phyloP scores from a whole-genome alignment of 2,113 vertebrate genomes.

The Chionis minor region DNA sequence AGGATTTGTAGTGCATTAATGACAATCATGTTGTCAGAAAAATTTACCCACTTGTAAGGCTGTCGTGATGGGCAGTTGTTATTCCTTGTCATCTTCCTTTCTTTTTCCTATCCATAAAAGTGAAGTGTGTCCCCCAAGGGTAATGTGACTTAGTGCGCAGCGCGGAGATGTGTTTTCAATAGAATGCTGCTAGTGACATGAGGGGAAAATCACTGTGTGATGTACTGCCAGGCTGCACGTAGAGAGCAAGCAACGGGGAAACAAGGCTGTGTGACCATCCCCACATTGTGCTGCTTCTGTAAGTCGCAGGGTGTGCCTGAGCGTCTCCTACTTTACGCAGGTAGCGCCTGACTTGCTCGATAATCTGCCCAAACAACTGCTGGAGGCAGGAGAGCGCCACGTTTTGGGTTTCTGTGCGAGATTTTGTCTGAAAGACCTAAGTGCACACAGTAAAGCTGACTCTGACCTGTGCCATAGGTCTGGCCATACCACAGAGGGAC shows the following conservation, averaged over 20 bases:
- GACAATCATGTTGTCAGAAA: conserved; percentile 28
- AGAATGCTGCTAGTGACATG: background rate
- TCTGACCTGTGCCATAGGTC: background rate
- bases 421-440: background rate
- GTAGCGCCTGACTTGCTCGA: background rate
- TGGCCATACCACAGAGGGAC: background rate
- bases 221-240: background rate
- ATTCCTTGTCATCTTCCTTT: background rate
- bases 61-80: conserved; percentile 4
- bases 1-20: conserved; percentile 31
- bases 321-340: background rate
- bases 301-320: background rate
- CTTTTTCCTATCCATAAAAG: background rate
- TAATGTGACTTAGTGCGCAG: background rate
- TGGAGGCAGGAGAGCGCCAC: background rate
- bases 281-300: accelerated
- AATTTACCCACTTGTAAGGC: background rate
- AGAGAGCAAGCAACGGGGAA: background rate
- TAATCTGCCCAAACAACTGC: background rate
- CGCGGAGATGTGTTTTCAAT: background rate
- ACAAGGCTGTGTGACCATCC: background rate
- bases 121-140: background rate
- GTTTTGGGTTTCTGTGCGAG: background rate
- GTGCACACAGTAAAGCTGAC: background rate
- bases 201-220: background rate